Evolutionary conservation across 1,140 invertebrate genomes (phyloP).

Genomic region (Eufriesea mexicana): DNA sequence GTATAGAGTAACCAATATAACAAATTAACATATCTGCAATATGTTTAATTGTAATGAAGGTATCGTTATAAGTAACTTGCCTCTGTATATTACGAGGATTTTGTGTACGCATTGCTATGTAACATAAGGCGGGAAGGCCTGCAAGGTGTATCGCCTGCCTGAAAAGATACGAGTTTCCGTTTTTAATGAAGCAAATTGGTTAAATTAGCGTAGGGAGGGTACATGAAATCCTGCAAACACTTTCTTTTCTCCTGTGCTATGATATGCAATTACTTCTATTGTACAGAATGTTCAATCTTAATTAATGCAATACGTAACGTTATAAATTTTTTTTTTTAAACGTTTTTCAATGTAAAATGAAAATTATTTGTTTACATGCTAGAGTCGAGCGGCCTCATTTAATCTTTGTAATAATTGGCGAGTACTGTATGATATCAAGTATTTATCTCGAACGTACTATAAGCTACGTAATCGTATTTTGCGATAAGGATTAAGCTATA

Average conservation of each 20-base stretch:
- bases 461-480: too few relatives aligned
- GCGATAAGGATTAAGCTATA: too few relatives aligned
- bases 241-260: neutral
- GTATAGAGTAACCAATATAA: neutral
- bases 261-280: neutral
- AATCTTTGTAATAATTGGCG: neutral
- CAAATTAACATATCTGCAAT: neutral
- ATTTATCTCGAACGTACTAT: neutral
- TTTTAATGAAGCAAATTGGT: neutral
- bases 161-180: conserved; percentile 47
- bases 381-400: neutral
- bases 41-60: neutral
- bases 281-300: neutral
- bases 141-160: conserved; percentile 91
- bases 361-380: too few relatives aligned
- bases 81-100: conserved; percentile 86
- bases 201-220: neutral
- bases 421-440: too few relatives aligned
- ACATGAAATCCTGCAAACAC: too few relatives aligned
- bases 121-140: conserved; percentile 89
- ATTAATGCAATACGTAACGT: neutral
- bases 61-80: conserved; percentile 77
- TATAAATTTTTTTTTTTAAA: too few relatives aligned
- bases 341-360: too few relatives aligned
- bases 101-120: conserved; percentile 86